These are phyloP conservation scores for Trypoxylon attenuatum DNA, from an alignment of 2,888 invertebrate genomes.

Conservation along the genomic window DNA sequence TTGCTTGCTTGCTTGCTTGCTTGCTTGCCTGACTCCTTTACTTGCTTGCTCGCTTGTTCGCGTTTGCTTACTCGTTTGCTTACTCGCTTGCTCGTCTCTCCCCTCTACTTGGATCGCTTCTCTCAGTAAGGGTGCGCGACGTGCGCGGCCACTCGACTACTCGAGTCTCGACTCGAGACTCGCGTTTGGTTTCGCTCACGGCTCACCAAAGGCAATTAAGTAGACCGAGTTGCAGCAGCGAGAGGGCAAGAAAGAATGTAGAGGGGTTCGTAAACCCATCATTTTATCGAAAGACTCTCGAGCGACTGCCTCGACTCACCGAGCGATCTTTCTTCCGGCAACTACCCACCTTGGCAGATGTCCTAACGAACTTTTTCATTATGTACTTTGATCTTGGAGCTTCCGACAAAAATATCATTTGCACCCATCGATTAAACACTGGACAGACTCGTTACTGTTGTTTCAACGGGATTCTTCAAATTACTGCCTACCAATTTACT, in stretches of 20 bases:
- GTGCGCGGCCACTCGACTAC: too few relatives aligned
- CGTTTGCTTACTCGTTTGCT: slow-evolving; percentile 1
- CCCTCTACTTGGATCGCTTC: slow-evolving; percentile 8
- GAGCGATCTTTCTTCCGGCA: not conserved
- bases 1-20: slow-evolving; percentile 13
- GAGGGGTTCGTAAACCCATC: slow-evolving; percentile 26
- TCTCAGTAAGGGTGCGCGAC: not conserved
- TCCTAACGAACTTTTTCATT: slow-evolving; percentile 48
- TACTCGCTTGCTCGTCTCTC: slow-evolving; percentile 35
- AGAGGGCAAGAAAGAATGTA: slow-evolving; percentile 31
- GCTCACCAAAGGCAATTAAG: too few relatives aligned
- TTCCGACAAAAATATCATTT: not conserved
- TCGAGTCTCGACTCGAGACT: too few relatives aligned
- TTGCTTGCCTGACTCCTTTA: slow-evolving; percentile 38
- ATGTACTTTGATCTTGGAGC: slow-evolving; percentile 5
- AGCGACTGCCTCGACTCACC: slow-evolving; percentile 27
- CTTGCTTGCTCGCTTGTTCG: not conserved
- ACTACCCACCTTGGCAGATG: slow-evolving; percentile 42
- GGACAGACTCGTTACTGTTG: too few relatives aligned
- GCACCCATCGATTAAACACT: too few relatives aligned
- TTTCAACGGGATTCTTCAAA: too few relatives aligned
- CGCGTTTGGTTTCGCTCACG: too few relatives aligned
- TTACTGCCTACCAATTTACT: too few relatives aligned
- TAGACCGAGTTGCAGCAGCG: too few relatives aligned
- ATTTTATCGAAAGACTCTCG: slow-evolving; percentile 45